Conservation (phyloP, 2,113 vertebrate species). For the Festucalex cinctus region DNA sequence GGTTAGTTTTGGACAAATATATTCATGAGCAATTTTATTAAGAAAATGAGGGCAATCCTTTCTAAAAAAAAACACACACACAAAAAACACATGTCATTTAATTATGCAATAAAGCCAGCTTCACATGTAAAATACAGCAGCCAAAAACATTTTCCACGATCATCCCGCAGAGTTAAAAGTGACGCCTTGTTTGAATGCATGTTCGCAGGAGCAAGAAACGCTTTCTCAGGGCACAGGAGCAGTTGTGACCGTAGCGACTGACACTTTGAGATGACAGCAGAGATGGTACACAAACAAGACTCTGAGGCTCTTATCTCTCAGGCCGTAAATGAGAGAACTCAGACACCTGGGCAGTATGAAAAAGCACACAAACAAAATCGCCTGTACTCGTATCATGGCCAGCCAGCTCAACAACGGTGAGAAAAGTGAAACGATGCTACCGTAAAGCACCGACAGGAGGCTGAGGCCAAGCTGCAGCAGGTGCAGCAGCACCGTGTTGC, state of each 20-base stretch:
- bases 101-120: no score
- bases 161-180: no score
- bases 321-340: slow-evolving; percentile 1
- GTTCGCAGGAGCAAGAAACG: no score
- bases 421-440: slow-evolving; percentile 13
- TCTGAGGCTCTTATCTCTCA: background rate
- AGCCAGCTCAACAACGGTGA: background rate
- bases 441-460: slow-evolving; percentile 25
- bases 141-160: no score
- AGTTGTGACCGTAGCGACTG: background rate
- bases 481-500: slow-evolving; percentile 46
- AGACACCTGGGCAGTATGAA: slow-evolving; percentile 1
- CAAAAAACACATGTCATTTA: no score
- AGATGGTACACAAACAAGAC: background rate
- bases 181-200: no score
- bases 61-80: no score
- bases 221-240: background rate
- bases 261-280: background rate
- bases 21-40: background rate
- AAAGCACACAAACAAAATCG: background rate
- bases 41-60: background rate
- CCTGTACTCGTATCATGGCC: background rate
- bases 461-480: slow-evolving; percentile 44
- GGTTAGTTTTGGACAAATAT: background rate
- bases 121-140: no score